Evolutionary conservation across 2,888 invertebrate species (phyloP), one percentile per base, ranked within the genome.

Genomic region (Epinotia bilunana): DNA sequence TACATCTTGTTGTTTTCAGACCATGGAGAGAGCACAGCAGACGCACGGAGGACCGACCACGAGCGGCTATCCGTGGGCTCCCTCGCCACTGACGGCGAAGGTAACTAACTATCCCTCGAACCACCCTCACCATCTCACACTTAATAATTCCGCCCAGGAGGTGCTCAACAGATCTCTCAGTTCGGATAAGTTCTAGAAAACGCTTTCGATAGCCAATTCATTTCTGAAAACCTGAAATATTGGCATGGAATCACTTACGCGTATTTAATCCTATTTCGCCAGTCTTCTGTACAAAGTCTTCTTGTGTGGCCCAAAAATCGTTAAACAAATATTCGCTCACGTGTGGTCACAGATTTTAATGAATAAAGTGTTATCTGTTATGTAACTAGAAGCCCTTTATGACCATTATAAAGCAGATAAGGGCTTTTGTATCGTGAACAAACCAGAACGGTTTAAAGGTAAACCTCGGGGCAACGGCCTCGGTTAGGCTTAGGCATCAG

Each of bases 41-140:
- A 97, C 94, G 96, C 95, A 83, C 94, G 96, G 91, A 90, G 95
- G 88, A 94, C 94, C 55, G 91, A 95, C 80, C 94, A 94, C 79
- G 95, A 95, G 88, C 95, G 96, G 93, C 95, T 95, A 88, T 95
- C 94, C 83, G 95, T 95, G 81, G 97, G 96, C 83, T 97, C 97
- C 80, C 95, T 97, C 84, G 96, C 97, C 89, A 97, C 97, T 87
- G 97, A 97, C 89, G 97, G 97, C 85, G 96, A 97, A 95, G 97
- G 97, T 97, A 81, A 16, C 18, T 18, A 28, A 70, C n/a, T 4
- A 28, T 33, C 77, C 72, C 78, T 69, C 4, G 16, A 46, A 7
- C 9, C 16, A 16, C 16, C 16, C 49, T 49, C 49, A 49, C 16
- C 49, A 49, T 5, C 16, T 5, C 5, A 16, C 39, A 39, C 7